Evolutionary conservation across 2,888 invertebrate genomes (phyloP).

Genomic region (Nowickia ferox): DNA sequence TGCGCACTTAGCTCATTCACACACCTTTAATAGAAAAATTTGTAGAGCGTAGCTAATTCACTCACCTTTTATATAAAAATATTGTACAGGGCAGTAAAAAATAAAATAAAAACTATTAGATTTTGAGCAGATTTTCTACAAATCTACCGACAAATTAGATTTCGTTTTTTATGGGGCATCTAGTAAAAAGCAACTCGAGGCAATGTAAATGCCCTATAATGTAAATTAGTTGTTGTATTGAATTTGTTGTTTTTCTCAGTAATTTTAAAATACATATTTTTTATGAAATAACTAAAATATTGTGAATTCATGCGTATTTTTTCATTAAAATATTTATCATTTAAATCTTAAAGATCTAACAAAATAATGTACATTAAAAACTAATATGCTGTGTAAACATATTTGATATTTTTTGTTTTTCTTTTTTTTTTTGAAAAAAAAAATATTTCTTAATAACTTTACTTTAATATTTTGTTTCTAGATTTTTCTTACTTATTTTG

Average conservation of each 20-base stretch:
- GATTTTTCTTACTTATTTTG: slow-evolving; percentile 32
- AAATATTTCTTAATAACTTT: slow-evolving; percentile 47
- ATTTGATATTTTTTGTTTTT: slow-evolving; percentile 67
- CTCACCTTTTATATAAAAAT: no score
- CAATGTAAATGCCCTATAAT: no score
- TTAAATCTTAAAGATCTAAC: slow-evolving; percentile 67
- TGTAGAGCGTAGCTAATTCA: no score
- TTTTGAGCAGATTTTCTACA: no score
- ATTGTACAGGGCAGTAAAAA: no score
- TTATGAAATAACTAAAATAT: slow-evolving; percentile 61
- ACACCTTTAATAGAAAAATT: no score
- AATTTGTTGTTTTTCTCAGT: slow-evolving; percentile 43
- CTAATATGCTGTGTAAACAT: slow-evolving; percentile 61
- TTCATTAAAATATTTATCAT: slow-evolving; percentile 56
- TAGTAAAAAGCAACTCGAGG: no score
- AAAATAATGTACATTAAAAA: slow-evolving; percentile 68
- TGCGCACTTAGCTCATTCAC: no score
- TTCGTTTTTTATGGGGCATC: no score
- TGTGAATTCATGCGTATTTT: slow-evolving; percentile 41
- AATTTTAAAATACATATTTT: slow-evolving; percentile 46
- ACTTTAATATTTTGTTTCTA: slow-evolving; percentile 50
- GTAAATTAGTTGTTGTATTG: slow-evolving; percentile 38
- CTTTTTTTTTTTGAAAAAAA: slow-evolving; percentile 62
- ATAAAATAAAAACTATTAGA: no score
- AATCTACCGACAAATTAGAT: no score